A percentile compares a stretch with the other conserved stretches of the same genome.
phyloP scores from a whole-genome alignment of 2,113 vertebrate genomes.

The Euleptes europaea region DNA sequence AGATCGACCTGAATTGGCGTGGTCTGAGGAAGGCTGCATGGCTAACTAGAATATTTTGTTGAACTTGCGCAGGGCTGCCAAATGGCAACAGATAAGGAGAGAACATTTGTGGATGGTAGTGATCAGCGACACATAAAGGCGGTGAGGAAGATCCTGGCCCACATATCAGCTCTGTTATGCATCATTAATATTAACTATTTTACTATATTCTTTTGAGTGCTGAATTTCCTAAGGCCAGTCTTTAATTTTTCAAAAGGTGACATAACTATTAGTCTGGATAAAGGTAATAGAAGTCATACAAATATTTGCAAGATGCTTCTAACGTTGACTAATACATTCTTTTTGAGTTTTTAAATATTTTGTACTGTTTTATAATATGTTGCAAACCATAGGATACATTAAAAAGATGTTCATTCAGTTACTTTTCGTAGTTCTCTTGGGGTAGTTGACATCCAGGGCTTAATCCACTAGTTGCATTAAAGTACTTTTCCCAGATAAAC shows the following conservation, averaged over 20 bases:
- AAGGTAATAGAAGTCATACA: neutral
- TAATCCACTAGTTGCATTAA: neutral
- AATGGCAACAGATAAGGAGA: neutral
- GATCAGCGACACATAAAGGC: neutral
- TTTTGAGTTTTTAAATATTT: neutral
- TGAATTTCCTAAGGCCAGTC: neutral
- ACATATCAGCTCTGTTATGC: neutral
- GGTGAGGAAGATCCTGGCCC: neutral
- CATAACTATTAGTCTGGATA: neutral
- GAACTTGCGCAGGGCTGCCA: neutral
- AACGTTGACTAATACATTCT: neutral
- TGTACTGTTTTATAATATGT: neutral
- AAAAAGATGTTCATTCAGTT: neutral
- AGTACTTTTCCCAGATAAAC: neutral
- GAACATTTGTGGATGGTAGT: neutral
- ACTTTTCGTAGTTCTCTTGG: neutral
- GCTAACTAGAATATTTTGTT: neutral
- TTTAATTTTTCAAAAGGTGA: neutral
- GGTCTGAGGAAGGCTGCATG: neutral
- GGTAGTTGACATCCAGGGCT: neutral
- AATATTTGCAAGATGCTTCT: neutral
- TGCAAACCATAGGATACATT: neutral
- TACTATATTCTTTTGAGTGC: neutral
- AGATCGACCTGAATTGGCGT: neutral
- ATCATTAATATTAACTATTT: neutral